These are phyloP conservation scores for Synanthedon myopaeformis DNA, from an alignment of 2,888 invertebrate species.

Conservation along the genomic window DNA sequence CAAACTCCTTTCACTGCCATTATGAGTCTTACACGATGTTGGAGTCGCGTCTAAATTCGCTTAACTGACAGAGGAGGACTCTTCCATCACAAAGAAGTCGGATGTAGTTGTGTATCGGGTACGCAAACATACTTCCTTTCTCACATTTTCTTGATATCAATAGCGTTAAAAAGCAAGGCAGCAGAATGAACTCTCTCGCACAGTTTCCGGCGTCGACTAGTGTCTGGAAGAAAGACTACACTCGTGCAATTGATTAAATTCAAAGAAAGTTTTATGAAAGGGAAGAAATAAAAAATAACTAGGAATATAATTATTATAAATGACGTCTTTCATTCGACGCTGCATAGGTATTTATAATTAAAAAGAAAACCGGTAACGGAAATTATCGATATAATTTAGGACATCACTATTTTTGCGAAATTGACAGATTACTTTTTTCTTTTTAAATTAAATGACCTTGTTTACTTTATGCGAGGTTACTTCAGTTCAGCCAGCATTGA, in stretches of 20 bases:
- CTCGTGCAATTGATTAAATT: constrained; percentile 14
- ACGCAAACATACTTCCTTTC: constrained; percentile 66
- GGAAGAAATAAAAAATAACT: neutral
- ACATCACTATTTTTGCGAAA: too few species aligned
- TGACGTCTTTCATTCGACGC: too few species aligned
- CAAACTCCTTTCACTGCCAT: constrained; percentile 48
- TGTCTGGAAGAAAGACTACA: constrained; percentile 34
- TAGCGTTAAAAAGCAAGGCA: constrained; percentile 47
- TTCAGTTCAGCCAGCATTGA: too few species aligned
- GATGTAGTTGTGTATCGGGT: constrained; percentile 46
- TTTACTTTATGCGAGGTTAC: too few species aligned
- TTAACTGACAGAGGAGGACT: constrained; percentile 28
- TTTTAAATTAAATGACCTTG: too few species aligned
- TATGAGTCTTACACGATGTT: constrained; percentile 51
- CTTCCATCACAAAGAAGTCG: constrained; percentile 46
- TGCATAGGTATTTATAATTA: too few species aligned
- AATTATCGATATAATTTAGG: too few species aligned
- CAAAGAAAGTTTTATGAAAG: neutral
- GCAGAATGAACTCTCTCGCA: constrained; percentile 50
- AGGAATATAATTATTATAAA: too few species aligned
- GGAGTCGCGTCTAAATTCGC: constrained; percentile 46
- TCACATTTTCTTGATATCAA: constrained; percentile 66
- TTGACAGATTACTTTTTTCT: too few species aligned
- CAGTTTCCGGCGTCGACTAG: constrained; percentile 42
- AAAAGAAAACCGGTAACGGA: too few species aligned